phyloP scores from a whole-genome alignment of 2,113 vertebrate genomes.

The Delphinapterus leucas region DNA sequence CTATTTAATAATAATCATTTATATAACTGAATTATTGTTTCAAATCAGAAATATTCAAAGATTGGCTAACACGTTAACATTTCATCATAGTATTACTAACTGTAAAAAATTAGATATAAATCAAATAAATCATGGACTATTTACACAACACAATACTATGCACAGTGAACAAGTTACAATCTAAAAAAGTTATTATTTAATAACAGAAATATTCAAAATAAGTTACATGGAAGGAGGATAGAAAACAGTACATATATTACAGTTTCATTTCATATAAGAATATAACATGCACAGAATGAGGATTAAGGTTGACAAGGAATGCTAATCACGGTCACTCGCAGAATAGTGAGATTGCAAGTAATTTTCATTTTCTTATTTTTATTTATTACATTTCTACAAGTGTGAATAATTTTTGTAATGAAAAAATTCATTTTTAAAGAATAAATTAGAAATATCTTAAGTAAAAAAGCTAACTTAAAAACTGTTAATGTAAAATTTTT shows the following conservation, averaged over 20 bases:
- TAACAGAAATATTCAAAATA: conserved; percentile 1
- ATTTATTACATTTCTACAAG: not conserved
- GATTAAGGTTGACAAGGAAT: not conserved
- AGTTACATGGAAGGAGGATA: not conserved
- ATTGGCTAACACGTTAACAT: conserved; percentile 1
- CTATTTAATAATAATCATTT: conserved; percentile 63
- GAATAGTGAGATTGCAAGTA: not conserved
- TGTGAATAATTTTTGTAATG: not conserved
- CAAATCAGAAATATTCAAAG: not conserved
- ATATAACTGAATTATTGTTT: not conserved
- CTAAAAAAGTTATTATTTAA: not conserved
- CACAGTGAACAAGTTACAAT: not conserved
- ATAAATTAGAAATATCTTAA: not conserved
- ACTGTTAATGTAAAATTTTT: not conserved
- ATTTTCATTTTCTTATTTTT: not conserved
- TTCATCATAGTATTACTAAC: conserved; percentile 5
- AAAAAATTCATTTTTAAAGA: not conserved
- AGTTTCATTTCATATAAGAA: not conserved
- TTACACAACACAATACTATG: not conserved
- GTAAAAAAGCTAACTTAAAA: not conserved
- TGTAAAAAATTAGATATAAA: conserved; percentile 17
- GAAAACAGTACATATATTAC: not conserved
- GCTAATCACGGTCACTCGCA: not conserved
- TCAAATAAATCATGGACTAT: conserved; percentile 4
- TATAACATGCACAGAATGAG: not conserved